These are phyloP conservation scores for Esox lucius DNA, from an alignment of 2,797 vertebrate genomes.

Conservation along the genomic window DNA sequence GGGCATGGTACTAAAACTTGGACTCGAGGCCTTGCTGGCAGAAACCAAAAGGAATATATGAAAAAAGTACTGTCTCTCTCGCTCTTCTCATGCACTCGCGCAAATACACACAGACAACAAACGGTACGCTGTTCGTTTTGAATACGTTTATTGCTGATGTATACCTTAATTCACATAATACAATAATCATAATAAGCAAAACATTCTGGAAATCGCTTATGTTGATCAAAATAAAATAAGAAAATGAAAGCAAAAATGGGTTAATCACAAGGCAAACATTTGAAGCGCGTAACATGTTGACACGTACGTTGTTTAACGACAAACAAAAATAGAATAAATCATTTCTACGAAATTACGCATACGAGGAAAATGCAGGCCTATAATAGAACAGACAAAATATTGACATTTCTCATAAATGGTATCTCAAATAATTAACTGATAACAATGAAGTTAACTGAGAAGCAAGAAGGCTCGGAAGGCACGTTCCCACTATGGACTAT, in stretches of 20 bases:
- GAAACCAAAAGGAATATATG: background rate
- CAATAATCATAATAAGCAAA: slow-evolving; percentile 40
- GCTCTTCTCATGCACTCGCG: background rate
- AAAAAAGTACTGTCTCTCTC: background rate
- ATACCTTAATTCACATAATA: slow-evolving; percentile 53
- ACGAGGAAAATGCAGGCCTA: too few species aligned
- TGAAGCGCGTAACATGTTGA: too few species aligned
- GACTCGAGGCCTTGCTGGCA: background rate
- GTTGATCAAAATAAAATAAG: slow-evolving; percentile 53
- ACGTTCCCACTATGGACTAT: slow-evolving; percentile 61
- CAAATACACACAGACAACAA: slow-evolving; percentile 3
- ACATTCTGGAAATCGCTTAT: slow-evolving; percentile 26
- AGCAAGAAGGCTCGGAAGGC: slow-evolving; percentile 59
- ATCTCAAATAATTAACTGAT: slow-evolving; percentile 41
- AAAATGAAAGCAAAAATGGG: slow-evolving; percentile 26
- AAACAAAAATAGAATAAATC: background rate
- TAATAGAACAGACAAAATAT: too few species aligned
- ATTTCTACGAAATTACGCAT: too few species aligned
- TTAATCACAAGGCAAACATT: slow-evolving; percentile 37
- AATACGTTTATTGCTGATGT: slow-evolving; percentile 71
- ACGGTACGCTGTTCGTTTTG: slow-evolving; percentile 37
- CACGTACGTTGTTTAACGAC: background rate
- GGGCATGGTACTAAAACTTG: background rate
- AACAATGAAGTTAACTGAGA: slow-evolving; percentile 29
- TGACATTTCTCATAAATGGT: background rate